These are phyloP conservation scores for Luidia sarsii DNA, from an alignment of 53 echinoderm and acorn worm genomes.

Conservation along the genomic window DNA sequence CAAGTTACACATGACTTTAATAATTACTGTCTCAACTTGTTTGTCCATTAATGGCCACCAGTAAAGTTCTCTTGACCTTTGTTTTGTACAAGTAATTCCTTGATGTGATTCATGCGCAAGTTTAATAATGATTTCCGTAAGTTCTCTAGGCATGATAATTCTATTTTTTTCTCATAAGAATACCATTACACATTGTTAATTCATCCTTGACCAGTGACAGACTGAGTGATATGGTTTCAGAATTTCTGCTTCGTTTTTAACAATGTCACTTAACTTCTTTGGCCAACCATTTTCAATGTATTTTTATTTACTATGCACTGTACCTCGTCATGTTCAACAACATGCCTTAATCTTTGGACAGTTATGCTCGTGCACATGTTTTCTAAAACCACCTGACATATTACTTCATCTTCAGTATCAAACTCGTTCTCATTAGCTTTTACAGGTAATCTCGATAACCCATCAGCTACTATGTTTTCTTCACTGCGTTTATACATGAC, in stretches of 20 bases:
- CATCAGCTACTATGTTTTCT: constrained; percentile 11
- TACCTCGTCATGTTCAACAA: not conserved
- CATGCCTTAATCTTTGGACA: not conserved
- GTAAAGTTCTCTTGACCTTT: constrained; percentile 10
- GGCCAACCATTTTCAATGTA: not conserved
- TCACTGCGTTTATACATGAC: constrained; percentile 17
- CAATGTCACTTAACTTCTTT: not conserved
- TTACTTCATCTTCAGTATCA: constrained; percentile 26
- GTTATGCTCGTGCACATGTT: not conserved
- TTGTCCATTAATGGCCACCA: constrained; percentile 36
- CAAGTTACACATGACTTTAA: too few species aligned
- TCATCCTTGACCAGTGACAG: constrained; percentile 18
- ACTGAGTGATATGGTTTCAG: not conserved
- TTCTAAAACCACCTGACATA: constrained; percentile 2
- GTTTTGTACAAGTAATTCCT: constrained; percentile 27
- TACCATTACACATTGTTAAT: not conserved
- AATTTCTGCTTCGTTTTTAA: not conserved
- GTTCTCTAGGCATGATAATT: constrained; percentile 1
- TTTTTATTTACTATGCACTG: not conserved
- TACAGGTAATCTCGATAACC: constrained; percentile 19
- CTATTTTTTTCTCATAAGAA: constrained; percentile 1
- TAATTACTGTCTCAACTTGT: too few species aligned
- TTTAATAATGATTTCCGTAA: constrained; percentile 1
- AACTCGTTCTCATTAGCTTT: not conserved
- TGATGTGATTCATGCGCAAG: constrained; percentile 10